Conservation (phyloP, 2,888 invertebrate species). For the Lasioglossum leucozonium region DNA sequence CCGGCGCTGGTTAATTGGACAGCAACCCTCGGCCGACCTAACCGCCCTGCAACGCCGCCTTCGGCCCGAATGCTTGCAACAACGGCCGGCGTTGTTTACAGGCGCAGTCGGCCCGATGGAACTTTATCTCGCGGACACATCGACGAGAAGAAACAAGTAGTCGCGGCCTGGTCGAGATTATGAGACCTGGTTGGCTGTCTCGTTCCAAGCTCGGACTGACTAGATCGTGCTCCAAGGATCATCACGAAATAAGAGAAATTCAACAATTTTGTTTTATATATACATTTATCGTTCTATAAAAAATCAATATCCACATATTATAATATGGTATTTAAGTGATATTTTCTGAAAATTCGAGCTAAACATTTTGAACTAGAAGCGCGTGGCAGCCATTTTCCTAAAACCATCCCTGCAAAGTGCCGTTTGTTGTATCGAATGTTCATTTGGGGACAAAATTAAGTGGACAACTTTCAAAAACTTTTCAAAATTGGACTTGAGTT, state of each 20-base stretch:
- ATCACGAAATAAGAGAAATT: background rate
- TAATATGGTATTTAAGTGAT: too few species aligned
- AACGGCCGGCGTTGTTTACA: conserved; percentile 12
- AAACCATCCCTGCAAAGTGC: too few species aligned
- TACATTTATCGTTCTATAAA: too few species aligned
- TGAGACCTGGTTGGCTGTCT: background rate
- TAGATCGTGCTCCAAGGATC: too few species aligned
- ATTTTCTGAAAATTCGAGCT: too few species aligned
- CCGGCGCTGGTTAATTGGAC: conserved; percentile 55
- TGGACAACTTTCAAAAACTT: too few species aligned
- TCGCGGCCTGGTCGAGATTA: background rate
- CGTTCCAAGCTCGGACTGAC: background rate
- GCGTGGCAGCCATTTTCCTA: too few species aligned
- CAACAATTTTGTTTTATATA: background rate
- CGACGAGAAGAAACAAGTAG: conserved; percentile 1
- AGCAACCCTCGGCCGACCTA: conserved; percentile 40
- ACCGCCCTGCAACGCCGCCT: conserved; percentile 5
- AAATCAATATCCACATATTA: too few species aligned
- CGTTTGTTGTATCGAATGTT: too few species aligned
- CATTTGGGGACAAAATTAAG: too few species aligned
- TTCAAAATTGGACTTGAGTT: too few species aligned
- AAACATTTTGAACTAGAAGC: too few species aligned
- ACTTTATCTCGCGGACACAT: conserved; percentile 5
- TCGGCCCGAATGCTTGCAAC: conserved; percentile 8
- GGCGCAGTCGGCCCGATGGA: background rate